Evolutionary conservation across 2,113 vertebrate species (phyloP).

Genomic region (Galemys pyrenaicus): DNA sequence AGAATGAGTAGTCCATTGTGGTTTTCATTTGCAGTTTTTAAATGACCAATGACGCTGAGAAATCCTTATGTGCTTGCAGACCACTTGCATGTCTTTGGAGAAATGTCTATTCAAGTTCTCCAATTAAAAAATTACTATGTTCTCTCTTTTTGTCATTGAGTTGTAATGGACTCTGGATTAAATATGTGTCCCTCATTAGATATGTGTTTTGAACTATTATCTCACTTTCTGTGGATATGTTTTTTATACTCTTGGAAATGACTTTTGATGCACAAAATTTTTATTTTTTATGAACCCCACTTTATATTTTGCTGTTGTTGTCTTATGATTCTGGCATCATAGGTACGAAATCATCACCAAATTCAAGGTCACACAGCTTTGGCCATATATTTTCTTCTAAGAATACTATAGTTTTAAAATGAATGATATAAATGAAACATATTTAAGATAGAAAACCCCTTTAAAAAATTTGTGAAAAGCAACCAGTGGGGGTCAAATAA

Average conservation of each 20-base stretch:
- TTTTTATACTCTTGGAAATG: neutral
- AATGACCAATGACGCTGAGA: slow-evolving; percentile 1
- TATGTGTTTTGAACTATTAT: neutral
- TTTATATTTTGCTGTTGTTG: neutral
- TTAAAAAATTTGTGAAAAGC: too few species aligned
- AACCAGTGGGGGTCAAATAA: too few species aligned
- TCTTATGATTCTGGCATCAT: neutral
- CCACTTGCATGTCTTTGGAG: neutral
- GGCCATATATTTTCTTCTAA: neutral
- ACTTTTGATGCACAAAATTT: neutral
- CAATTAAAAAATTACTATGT: neutral
- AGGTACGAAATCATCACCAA: neutral
- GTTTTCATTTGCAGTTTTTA: neutral
- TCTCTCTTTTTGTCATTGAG: neutral
- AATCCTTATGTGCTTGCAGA: slow-evolving; percentile 16
- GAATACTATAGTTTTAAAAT: neutral
- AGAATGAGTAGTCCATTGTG: neutral
- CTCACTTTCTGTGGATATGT: neutral
- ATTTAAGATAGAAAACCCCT: too few species aligned
- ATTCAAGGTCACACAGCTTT: too few species aligned
- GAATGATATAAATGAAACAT: too few species aligned
- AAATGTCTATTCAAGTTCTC: neutral
- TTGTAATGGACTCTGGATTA: neutral
- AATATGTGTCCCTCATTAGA: neutral
- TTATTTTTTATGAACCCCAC: neutral